These are phyloP conservation scores for Caerostris extrusa DNA, from an alignment of 1,140 invertebrate genomes.

Conservation along the genomic window DNA sequence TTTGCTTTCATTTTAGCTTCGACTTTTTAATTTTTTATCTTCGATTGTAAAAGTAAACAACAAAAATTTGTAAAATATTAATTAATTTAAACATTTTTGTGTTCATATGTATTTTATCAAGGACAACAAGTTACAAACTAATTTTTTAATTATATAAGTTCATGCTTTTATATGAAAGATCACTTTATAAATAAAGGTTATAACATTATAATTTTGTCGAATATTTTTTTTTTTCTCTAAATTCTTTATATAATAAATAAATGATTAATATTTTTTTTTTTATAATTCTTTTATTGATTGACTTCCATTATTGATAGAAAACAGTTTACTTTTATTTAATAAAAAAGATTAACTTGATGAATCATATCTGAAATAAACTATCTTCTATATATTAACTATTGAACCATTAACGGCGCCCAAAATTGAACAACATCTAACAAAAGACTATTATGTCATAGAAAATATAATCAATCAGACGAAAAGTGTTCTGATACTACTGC, in stretches of 20 bases:
- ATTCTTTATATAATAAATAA: not conserved
- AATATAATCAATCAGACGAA: conserved; percentile 21
- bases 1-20: too few relatives aligned
- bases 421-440: conserved; percentile 25
- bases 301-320: not conserved
- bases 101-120: too few relatives aligned
- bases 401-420: not conserved
- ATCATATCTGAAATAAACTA: conserved; percentile 9
- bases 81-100: too few relatives aligned
- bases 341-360: not conserved
- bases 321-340: not conserved
- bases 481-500: not conserved
- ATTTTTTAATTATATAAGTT: too few relatives aligned
- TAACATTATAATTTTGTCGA: too few relatives aligned
- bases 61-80: too few relatives aligned
- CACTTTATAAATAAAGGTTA: too few relatives aligned
- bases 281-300: not conserved
- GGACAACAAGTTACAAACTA: too few relatives aligned
- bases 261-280: not conserved
- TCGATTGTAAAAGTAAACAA: too few relatives aligned
- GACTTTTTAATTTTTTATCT: too few relatives aligned
- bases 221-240: not conserved
- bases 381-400: not conserved
- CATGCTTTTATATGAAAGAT: too few relatives aligned
- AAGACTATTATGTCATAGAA: conserved; percentile 19